Evolutionary conservation across 2,797 vertebrate species (phyloP), one percentile per base, ranked within the genome.

Genomic region (Phoeniculus purpureus): DNA sequence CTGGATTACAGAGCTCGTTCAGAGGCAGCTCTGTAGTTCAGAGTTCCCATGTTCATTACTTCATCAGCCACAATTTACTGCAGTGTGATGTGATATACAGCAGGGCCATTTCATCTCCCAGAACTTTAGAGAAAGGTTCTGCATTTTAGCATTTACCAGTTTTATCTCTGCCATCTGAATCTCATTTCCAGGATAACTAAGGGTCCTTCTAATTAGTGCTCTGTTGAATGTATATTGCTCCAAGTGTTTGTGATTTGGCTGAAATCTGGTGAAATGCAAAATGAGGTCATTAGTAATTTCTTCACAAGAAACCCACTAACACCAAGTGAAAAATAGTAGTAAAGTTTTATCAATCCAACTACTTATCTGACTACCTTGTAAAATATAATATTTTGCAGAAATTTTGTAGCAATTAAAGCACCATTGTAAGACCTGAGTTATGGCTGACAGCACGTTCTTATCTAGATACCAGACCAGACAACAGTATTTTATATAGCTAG

Each of bases 81-180:
- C 96, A 95, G 97, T 96, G 97, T 72, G 88, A 98, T 97, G 97
- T 97, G 97, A 97, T 95, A 90, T 96, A 97, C 95, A 97, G 93
- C 97, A 97, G 97, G 96, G 81, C 96, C 92, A 93, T 94, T 96
- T 96, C 92, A 34, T 96, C 96, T 97, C 90, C 89, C 93, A 93
- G 92, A 95, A 92, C 95, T 94, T 96, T 79, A 91, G 93, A 93
- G 89, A 87, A 80, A 92, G 64, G 73, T 92, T 94, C 97, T 98
- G 95, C 54, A 80, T 94, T 94, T 90, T 96, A 88, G 85, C 95
- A 96, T 95, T 89, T 93, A 96, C 96, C 96, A 96, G 92, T 89
- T 97, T 96, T 96, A 96, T 95, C 96, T 96, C 89, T 93, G 74
- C 95, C 96, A 97, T 96, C 95, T 97, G 96, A 97, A 96, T 96